phyloP scores from a whole-genome alignment of 2,797 vertebrate genomes.

The Heteromormyrus szaboi region DNA sequence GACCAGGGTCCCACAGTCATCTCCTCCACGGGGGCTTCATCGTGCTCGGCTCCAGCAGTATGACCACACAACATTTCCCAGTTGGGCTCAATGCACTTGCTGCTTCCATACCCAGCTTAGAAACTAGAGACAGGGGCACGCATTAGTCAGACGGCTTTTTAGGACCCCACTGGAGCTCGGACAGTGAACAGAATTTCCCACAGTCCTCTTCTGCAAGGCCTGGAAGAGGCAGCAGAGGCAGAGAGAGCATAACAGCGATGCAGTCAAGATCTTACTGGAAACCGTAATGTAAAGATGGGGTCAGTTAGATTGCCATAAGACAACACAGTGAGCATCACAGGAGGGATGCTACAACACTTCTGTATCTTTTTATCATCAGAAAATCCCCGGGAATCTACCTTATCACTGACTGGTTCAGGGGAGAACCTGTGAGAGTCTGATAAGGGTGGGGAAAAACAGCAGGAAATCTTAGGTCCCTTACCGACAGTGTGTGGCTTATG shows the following conservation, averaged over 20 bases:
- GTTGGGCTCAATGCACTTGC: background rate
- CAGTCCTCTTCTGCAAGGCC: background rate
- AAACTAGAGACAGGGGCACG: background rate
- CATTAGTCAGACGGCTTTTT: background rate
- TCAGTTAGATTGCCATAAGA: constrained; percentile 21
- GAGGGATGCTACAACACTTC: background rate
- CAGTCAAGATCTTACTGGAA: constrained; percentile 5
- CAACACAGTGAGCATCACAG: background rate
- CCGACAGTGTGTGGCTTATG: background rate
- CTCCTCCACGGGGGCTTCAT: background rate
- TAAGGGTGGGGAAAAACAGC: background rate
- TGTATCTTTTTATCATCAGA: constrained; percentile 19
- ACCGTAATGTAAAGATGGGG: constrained; percentile 14
- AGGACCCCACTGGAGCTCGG: background rate
- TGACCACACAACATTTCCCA: background rate
- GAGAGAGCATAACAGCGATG: background rate
- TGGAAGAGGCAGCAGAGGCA: constrained; percentile 19
- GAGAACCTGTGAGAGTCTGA: background rate
- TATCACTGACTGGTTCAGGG: constrained; percentile 21
- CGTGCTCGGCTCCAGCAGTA: background rate
- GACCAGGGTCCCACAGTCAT: background rate
- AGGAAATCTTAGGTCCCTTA: background rate
- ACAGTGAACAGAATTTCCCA: background rate
- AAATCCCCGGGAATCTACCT: constrained; percentile 23
- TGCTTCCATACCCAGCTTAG: background rate